These are phyloP conservation scores for Hemichromis elongatus DNA, from an alignment of 2,113 vertebrate species.

Conservation along the genomic window DNA sequence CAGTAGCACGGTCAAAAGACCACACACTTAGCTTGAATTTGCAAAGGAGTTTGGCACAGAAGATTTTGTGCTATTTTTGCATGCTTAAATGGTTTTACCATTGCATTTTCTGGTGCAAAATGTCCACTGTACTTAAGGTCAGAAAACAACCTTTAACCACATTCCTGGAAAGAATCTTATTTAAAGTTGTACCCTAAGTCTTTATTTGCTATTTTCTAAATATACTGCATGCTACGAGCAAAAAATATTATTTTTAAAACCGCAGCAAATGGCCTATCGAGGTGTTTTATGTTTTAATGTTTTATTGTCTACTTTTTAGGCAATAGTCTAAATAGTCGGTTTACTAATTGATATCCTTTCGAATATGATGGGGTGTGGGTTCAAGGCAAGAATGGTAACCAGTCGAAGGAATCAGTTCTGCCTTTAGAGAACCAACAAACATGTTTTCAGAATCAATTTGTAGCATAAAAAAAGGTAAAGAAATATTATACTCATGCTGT, in stretches of 20 bases:
- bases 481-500: not conserved
- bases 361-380: not conserved
- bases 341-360: not conserved
- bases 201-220: not conserved
- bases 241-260: not conserved
- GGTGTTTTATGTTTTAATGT: no score
- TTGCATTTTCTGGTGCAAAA: not conserved
- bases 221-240: not conserved
- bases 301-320: not conserved
- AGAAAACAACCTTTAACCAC: not conserved
- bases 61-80: conserved; percentile 1
- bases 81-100: not conserved
- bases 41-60: conserved; percentile 4
- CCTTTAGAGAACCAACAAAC: not conserved
- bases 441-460: not conserved
- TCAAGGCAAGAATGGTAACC: not conserved
- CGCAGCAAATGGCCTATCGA: not conserved
- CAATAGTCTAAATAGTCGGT: not conserved
- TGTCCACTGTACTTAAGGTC: not conserved
- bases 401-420: not conserved
- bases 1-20: conserved; percentile 46
- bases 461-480: not conserved
- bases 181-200: not conserved
- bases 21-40: not conserved
- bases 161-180: not conserved